These are phyloP conservation scores for Vidua chalybeata DNA, from an alignment of 2,113 vertebrate species.

Conservation along the genomic window DNA sequence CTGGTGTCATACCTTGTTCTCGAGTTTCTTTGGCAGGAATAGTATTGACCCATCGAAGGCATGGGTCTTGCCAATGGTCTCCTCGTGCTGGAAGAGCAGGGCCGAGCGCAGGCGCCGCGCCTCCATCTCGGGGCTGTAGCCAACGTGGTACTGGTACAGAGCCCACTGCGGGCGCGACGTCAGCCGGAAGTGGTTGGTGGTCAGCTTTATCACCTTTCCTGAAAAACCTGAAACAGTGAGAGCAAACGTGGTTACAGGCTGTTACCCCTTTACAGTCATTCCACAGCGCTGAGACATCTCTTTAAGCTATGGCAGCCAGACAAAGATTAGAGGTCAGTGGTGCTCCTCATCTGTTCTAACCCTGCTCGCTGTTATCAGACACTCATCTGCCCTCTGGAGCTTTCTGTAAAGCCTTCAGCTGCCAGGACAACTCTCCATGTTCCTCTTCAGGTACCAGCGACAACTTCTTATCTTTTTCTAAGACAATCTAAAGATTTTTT, in stretches of 20 bases:
- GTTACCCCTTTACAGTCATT: no score
- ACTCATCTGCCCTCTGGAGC: accelerated
- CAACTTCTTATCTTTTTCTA: not conserved
- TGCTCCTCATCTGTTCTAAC: not conserved
- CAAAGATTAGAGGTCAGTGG: not conserved
- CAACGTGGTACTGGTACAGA: constrained; percentile 91
- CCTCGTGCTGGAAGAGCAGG: constrained; percentile 87
- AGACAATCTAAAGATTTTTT: not conserved
- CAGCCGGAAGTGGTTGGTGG: constrained; percentile 86
- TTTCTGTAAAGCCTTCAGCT: not conserved
- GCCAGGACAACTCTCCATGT: not conserved
- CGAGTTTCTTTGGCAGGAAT: constrained; percentile 83
- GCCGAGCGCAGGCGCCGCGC: constrained; percentile 83
- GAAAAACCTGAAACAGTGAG: constrained; percentile 74
- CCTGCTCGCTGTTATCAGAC: accelerated
- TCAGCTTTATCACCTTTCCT: constrained; percentile 77
- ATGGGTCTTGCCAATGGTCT: constrained; percentile 80
- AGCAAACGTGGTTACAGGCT: not conserved
- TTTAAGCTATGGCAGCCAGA: not conserved
- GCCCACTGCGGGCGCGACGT: constrained; percentile 89
- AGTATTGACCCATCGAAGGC: constrained; percentile 89
- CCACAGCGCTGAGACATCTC: not conserved
- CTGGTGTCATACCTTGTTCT: constrained; percentile 66
- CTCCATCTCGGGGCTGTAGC: constrained; percentile 89
- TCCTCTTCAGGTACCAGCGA: not conserved